phyloP scores from a whole-genome alignment of 2,113 vertebrate species.

The Scolopax mira region DNA sequence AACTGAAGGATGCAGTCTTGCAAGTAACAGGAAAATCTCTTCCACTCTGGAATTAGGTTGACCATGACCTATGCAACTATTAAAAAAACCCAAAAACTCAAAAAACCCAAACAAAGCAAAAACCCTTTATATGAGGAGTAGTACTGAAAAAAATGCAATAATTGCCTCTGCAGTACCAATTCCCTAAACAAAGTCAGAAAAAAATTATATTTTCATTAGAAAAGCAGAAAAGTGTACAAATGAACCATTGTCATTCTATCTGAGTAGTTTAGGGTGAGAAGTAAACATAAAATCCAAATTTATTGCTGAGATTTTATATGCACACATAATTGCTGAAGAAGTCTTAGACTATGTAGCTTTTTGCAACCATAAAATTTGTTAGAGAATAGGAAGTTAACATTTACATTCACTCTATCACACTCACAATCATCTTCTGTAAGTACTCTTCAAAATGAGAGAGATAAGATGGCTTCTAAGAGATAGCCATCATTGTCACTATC shows the following conservation, averaged over 20 bases:
- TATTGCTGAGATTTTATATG: neutral
- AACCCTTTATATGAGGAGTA: neutral
- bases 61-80: fast-evolving
- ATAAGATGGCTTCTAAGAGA: neutral
- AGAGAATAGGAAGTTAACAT: neutral
- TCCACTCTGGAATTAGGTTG: neutral
- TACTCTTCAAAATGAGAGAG: neutral
- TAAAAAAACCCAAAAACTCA: neutral
- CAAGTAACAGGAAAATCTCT: neutral
- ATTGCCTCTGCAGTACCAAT: neutral
- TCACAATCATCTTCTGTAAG: neutral
- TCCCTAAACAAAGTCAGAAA: neutral
- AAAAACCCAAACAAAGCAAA: too few species aligned
- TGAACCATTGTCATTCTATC: neutral
- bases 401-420: neutral
- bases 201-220: neutral
- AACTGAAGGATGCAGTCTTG: neutral
- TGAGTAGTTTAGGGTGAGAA: neutral
- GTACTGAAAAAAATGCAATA: neutral
- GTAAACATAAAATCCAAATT: neutral
- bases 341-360: neutral
- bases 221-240: neutral
- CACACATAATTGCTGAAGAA: neutral
- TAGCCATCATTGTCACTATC: neutral
- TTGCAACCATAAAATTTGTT: neutral